phyloP scores from a whole-genome alignment of 2,113 vertebrate genomes.

The Nothocercus nigrocapillus region DNA sequence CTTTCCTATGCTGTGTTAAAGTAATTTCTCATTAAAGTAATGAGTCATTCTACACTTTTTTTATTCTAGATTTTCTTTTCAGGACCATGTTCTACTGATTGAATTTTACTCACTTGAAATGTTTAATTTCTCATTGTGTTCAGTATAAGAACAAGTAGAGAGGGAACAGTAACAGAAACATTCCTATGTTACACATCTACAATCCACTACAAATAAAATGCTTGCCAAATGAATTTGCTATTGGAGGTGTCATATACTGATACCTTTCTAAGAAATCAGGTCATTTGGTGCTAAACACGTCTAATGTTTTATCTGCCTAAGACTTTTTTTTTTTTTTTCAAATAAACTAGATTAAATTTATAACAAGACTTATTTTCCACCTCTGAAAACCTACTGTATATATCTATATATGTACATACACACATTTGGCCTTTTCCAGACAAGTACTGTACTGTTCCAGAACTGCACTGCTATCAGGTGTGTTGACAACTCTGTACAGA shows the following conservation, averaged over 20 bases:
- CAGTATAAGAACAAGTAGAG: neutral
- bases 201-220: neutral
- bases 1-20: neutral
- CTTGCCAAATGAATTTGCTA: neutral
- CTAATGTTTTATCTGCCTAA: neutral
- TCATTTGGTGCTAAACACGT: neutral
- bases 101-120: neutral
- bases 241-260: neutral
- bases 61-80: neutral
- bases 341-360: neutral
- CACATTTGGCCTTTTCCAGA: neutral
- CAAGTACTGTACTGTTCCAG: neutral
- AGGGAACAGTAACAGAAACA: neutral
- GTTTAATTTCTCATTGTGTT: neutral
- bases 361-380: neutral
- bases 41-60: neutral
- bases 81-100: neutral
- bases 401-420: neutral
- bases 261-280: neutral
- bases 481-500: neutral
- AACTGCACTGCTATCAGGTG: neutral
- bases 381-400: neutral
- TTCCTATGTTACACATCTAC: neutral
- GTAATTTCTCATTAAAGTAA: too few species aligned
- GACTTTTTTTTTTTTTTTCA: neutral